Base-by-base conservation (phyloP, 1,140 invertebrate genomes). In the Planococcus citri region DNA sequence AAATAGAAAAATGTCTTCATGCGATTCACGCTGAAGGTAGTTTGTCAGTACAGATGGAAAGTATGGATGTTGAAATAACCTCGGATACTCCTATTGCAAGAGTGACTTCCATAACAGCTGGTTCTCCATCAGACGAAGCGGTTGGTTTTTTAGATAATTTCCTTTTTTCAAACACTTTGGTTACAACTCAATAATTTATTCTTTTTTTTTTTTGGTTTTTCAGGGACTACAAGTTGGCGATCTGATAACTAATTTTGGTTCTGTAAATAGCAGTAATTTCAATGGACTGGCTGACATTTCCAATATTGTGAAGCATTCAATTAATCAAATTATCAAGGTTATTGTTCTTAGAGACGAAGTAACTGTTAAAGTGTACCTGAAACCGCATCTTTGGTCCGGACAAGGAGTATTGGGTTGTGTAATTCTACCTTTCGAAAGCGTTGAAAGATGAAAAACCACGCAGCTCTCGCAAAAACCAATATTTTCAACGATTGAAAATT, bases 221-320 rank as follows among this genome's bases (percentile, higher is more conserved):
- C 75, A 93, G 91, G 91, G 91, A n/a, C 78, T 95, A 1, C 77
- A 82, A 74, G 82, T 84, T 25, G 84, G 86, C 57, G 93, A 95
- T 80, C 78, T 85, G 41, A 80, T 95, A 4, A 73, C 91, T 1
- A 82, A 90, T 74, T 94, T 95, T 83, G 93, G 92, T n/a, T 90
- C 90, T 0, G 78, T 94, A 1, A 88, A 87, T 73, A 76, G 78
- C 22, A 79, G 76, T 9, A 95, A 95, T 78, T 94, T 91, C 75
- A 81, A 82, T 58, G 81, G 82, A 58, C 76, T 92, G 1, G 79
- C 80, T 21, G 86, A 92, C 77, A 83, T 89, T 60, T 82, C 83
- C 3, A 80, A 81, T 60, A 76, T 94, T 21, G 89, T 94, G 6
- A 82, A 86, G 70, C 86, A 90, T 76, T 91, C 88, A 60, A 82